Conservation (phyloP, 64 coral and sea anemone species). For the Platygyra sinensis region DNA sequence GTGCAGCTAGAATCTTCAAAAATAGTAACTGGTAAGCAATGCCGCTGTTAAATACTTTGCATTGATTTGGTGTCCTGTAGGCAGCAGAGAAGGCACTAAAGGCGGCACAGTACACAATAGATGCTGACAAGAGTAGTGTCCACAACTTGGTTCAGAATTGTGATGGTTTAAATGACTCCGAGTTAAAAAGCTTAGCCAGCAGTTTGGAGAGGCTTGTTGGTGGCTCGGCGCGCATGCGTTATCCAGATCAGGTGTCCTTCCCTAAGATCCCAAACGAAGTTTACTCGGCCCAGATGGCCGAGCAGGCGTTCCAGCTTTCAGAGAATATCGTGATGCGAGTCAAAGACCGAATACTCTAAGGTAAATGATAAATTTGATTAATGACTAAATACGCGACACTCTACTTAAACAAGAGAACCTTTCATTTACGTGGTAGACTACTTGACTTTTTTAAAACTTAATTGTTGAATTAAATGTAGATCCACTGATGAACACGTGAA, state of each 20-base stretch:
- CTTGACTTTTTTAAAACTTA: no score
- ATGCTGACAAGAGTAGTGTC: constrained; percentile 57
- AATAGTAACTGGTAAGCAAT: background rate
- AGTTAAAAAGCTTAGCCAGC: background rate
- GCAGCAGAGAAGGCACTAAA: constrained; percentile 83
- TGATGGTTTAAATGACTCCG: background rate
- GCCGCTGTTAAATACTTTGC: background rate
- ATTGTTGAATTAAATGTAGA: no score
- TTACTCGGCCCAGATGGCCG: constrained; percentile 38
- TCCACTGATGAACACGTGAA: no score
- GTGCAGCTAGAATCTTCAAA: background rate
- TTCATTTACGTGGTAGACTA: no score
- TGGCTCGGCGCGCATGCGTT: constrained; percentile 59
- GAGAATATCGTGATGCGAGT: constrained; percentile 25
- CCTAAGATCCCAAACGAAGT: constrained; percentile 67
- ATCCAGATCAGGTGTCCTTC: constrained; percentile 30
- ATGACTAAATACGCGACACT: no score
- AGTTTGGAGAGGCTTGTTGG: constrained; percentile 34
- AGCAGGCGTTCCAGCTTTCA: constrained; percentile 28
- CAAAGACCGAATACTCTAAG: background rate
- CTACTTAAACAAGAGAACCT: no score
- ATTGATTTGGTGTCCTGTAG: background rate
- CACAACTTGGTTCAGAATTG: constrained; percentile 11
- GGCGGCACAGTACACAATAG: constrained; percentile 65
- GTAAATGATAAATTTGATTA: background rate